Evolutionary conservation across 2,797 vertebrate species (phyloP).

Genomic region (Ceyx erithaca): DNA sequence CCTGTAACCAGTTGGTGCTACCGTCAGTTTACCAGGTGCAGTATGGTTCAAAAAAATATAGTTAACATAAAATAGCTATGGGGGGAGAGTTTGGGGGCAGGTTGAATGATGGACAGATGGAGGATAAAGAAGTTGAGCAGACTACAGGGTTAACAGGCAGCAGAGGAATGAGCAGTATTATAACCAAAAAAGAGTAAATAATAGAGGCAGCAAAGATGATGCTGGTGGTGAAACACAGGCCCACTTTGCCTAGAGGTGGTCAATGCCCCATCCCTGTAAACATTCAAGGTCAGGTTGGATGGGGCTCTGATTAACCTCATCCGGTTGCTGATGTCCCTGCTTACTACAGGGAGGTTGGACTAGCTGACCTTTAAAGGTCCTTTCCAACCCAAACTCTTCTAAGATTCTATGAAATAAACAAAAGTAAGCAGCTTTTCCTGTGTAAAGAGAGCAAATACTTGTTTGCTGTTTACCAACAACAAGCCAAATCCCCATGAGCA

Average conservation of each 20-base stretch:
- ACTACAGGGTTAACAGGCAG: not conserved
- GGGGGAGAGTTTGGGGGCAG: not conserved
- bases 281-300: not conserved
- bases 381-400: not conserved
- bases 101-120: not conserved
- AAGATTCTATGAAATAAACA: not conserved
- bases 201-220: not conserved
- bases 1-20: not conserved
- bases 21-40: not conserved
- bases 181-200: not conserved
- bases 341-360: rapidly evolving
- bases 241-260: not conserved
- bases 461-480: not conserved
- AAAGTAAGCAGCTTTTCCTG: not conserved
- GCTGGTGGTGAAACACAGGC: not conserved
- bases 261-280: not conserved
- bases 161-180: not conserved
- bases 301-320: not conserved
- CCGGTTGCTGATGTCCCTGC: not conserved
- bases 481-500: not conserved
- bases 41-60: not conserved
- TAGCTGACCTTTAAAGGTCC: not conserved
- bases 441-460: not conserved
- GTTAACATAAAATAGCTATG: not conserved
- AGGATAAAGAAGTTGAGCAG: not conserved